These are phyloP conservation scores for Plemyria rubiginata DNA, from an alignment of 2,888 invertebrate genomes.

Conservation along the genomic window DNA sequence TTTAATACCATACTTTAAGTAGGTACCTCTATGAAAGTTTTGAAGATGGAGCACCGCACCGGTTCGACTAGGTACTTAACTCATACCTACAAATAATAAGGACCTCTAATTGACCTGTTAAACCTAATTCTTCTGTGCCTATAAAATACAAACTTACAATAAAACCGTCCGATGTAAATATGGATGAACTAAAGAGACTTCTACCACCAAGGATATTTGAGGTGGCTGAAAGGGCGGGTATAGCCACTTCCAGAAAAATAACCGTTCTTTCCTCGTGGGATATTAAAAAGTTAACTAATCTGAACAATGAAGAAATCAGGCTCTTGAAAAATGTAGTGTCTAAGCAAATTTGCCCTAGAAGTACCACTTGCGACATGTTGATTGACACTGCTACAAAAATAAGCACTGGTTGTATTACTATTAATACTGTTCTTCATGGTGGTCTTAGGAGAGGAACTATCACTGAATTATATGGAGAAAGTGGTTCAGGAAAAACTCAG, in stretches of 20 bases:
- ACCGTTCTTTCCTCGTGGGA: slow-evolving; percentile 64
- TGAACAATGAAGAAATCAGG: slow-evolving; percentile 61
- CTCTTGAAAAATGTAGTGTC: slow-evolving; percentile 62
- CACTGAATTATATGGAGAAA: slow-evolving; percentile 92
- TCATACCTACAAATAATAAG: no score
- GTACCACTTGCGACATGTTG: slow-evolving; percentile 50
- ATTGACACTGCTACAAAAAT: slow-evolving; percentile 54
- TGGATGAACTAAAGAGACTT: slow-evolving; percentile 40
- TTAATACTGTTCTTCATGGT: slow-evolving; percentile 87
- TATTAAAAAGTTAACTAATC: slow-evolving; percentile 68
- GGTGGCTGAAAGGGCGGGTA: slow-evolving; percentile 61
- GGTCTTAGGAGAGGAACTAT: slow-evolving; percentile 89
- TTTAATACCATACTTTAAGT: no score
- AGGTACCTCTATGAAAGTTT: no score
- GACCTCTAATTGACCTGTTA: no score
- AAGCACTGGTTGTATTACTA: slow-evolving; percentile 82
- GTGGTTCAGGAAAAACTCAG: slow-evolving; percentile 93
- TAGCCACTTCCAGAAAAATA: slow-evolving; percentile 66
- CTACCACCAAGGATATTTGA: slow-evolving; percentile 64
- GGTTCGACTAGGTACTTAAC: no score
- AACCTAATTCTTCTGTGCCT: no score
- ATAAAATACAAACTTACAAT: no score
- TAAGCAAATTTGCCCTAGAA: slow-evolving; percentile 51
- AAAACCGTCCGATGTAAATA: slow-evolving; percentile 8
- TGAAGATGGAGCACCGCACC: no score